phyloP scores from a whole-genome alignment of 2,113 vertebrate species.

The Ictalurus punctatus region DNA sequence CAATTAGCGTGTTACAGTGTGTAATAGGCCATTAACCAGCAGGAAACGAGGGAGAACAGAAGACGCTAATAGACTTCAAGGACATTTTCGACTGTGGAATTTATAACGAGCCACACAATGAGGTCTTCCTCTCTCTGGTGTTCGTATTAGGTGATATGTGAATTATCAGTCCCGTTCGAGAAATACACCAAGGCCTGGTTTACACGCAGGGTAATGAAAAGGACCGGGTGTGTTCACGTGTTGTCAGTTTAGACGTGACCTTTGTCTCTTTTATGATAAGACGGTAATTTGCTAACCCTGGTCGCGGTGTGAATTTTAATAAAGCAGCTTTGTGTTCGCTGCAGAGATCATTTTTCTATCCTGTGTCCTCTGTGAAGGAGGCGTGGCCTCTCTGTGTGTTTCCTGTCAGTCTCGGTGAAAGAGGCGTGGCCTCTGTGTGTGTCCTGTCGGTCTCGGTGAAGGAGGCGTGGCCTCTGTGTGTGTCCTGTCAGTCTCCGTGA shows the following conservation, averaged over 20 bases:
- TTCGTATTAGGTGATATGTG: not conserved
- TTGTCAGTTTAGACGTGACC: constrained; percentile 21
- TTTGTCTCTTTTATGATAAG: constrained; percentile 20
- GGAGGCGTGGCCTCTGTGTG: not conserved
- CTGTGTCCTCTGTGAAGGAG: not conserved
- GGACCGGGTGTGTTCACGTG: not conserved
- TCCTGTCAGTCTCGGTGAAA: not conserved
- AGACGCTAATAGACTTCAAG: constrained; percentile 6
- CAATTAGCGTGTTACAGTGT: constrained; percentile 19
- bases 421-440: not conserved
- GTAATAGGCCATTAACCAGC: constrained; percentile 43
- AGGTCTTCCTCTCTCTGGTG: not conserved
- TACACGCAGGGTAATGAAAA: not conserved
- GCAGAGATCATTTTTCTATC: not conserved
- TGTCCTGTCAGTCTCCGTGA: not conserved
- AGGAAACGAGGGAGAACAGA: constrained; percentile 13
- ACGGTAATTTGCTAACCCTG: constrained; percentile 25
- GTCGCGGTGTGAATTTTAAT: constrained; percentile 6
- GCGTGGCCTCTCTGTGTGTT: not conserved
- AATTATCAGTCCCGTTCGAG: not conserved
- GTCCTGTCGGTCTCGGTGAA: no score
- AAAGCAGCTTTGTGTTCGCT: not conserved
- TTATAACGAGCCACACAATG: not conserved
- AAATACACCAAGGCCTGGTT: constrained; percentile 2
- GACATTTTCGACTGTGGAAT: not conserved